A percentile compares a stretch with the other conserved stretches of the same genome.
These are phyloP conservation scores for Oryzias melastigma DNA, from an alignment of 2,113 vertebrate species.

Conservation along the genomic window DNA sequence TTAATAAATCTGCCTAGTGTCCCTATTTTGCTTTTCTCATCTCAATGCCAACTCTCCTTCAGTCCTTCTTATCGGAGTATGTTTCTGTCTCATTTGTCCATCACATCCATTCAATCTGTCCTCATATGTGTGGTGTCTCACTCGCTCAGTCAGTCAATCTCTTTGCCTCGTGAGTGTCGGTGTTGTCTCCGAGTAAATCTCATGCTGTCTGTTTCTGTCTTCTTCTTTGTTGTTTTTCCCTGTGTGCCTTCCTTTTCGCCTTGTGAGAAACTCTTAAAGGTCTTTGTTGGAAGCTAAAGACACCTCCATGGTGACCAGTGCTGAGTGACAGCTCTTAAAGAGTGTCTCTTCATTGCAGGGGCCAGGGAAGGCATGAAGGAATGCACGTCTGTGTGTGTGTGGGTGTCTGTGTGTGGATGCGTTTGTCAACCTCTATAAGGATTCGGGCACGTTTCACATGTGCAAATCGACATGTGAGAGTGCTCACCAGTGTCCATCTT, in stretches of 20 bases:
- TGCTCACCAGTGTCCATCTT: slow-evolving; percentile 78
- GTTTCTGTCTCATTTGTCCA: slow-evolving; percentile 68
- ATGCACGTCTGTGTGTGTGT: slow-evolving; percentile 31
- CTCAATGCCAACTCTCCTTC: slow-evolving; percentile 15
- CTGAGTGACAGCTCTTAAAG: slow-evolving; percentile 71
- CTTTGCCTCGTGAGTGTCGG: slow-evolving; percentile 20
- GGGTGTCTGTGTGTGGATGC: slow-evolving; percentile 1
- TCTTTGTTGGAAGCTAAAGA: slow-evolving; percentile 60
- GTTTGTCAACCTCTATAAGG: slow-evolving; percentile 15
- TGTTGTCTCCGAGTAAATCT: slow-evolving; percentile 50
- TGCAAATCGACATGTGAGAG: slow-evolving; percentile 40
- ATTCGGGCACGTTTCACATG: slow-evolving; percentile 28
- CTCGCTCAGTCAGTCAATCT: slow-evolving; percentile 57
- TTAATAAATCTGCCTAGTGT: slow-evolving; percentile 10
- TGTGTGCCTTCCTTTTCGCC: slow-evolving; percentile 56
- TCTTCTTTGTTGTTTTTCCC: slow-evolving; percentile 53
- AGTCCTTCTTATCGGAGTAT: slow-evolving; percentile 49
- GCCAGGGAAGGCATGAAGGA: slow-evolving; percentile 53
- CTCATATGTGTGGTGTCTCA: slow-evolving; percentile 48
- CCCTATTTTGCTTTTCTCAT: slow-evolving; percentile 15
- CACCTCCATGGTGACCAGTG: slow-evolving; percentile 65
- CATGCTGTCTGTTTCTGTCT: slow-evolving; percentile 57
- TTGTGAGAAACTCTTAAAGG: slow-evolving; percentile 71
- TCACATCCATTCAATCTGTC: slow-evolving; percentile 61
- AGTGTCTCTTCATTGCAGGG: slow-evolving; percentile 64